Evolutionary conservation across 2,888 invertebrate genomes (phyloP).

Genomic region (Diadegma fenestrale): DNA sequence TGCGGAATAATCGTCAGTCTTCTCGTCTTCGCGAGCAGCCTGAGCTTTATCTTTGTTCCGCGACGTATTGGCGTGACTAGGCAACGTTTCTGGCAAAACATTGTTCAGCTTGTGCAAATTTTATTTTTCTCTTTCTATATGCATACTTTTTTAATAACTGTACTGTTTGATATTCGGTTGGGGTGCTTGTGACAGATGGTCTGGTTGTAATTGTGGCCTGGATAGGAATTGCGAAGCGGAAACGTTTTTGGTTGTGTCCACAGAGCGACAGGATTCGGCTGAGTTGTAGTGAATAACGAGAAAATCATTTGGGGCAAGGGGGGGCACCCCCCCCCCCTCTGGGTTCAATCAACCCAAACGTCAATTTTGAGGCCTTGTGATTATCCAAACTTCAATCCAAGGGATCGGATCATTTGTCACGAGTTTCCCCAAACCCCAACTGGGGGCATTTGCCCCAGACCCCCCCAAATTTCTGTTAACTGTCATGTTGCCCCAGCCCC

Average conservation of each 20-base stretch:
- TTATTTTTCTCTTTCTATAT: not conserved
- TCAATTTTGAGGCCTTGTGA: not conserved
- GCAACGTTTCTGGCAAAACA: not conserved
- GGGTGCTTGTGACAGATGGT: not conserved
- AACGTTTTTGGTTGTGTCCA: not conserved
- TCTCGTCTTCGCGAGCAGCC: not conserved
- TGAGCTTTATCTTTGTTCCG: not conserved
- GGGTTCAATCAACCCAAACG: too few relatives aligned
- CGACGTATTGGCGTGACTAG: not conserved
- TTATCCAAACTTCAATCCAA: too few relatives aligned
- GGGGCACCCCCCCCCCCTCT: too few relatives aligned
- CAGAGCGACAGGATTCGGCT: not conserved
- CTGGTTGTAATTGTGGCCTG: not conserved
- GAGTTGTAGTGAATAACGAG: not conserved
- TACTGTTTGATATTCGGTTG: not conserved
- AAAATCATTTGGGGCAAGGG: too few relatives aligned
- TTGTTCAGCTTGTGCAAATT: not conserved
- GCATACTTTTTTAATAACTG: not conserved
- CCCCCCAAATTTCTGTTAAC: not conserved
- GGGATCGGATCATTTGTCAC: not conserved
- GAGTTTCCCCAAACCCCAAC: not conserved
- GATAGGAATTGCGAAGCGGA: not conserved
- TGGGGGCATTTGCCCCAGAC: not conserved
- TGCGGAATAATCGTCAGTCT: constrained; percentile 15
- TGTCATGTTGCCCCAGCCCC: not conserved